A percentile compares a stretch with the other conserved stretches of the same genome.
Conservation (phyloP, 2,797 vertebrate genomes). For the Xyrichtys novacula region DNA sequence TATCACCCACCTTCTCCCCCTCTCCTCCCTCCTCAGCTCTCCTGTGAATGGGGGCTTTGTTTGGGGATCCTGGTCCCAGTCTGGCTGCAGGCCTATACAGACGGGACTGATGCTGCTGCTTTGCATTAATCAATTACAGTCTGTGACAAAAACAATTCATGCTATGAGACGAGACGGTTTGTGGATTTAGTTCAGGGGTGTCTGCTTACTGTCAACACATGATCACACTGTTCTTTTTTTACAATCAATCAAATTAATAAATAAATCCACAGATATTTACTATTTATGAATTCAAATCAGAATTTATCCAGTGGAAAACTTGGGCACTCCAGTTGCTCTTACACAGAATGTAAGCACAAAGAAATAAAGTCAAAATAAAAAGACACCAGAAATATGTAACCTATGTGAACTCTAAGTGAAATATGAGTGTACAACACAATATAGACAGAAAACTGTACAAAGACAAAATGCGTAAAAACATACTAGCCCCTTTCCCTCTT, state of each 20-base stretch:
- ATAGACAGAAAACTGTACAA: too few relatives aligned
- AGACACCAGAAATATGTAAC: too few relatives aligned
- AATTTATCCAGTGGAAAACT: too few relatives aligned
- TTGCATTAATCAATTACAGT: constrained; percentile 66
- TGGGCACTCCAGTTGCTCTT: too few relatives aligned
- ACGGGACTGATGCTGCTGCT: constrained; percentile 38
- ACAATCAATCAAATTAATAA: not conserved
- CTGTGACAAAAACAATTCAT: constrained; percentile 50
- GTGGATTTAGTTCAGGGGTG: constrained; percentile 1
- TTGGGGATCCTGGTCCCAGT: constrained; percentile 64
- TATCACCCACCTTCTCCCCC: not conserved
- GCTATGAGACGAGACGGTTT: constrained; percentile 1
- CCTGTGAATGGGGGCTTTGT: constrained; percentile 73
- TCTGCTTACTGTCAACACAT: not conserved
- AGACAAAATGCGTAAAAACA: too few relatives aligned
- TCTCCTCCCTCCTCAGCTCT: constrained; percentile 15
- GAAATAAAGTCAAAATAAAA: too few relatives aligned
- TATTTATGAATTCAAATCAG: too few relatives aligned
- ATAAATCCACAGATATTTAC: too few relatives aligned
- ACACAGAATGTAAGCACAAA: too few relatives aligned
- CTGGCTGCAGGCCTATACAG: constrained; percentile 50
- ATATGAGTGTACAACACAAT: too few relatives aligned
- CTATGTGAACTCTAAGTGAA: too few relatives aligned
- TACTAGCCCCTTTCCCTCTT: too few relatives aligned
- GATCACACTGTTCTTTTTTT: not conserved